These are phyloP conservation scores for Galerucella nymphaeae DNA, from an alignment of 2,888 invertebrate species.

Conservation along the genomic window DNA sequence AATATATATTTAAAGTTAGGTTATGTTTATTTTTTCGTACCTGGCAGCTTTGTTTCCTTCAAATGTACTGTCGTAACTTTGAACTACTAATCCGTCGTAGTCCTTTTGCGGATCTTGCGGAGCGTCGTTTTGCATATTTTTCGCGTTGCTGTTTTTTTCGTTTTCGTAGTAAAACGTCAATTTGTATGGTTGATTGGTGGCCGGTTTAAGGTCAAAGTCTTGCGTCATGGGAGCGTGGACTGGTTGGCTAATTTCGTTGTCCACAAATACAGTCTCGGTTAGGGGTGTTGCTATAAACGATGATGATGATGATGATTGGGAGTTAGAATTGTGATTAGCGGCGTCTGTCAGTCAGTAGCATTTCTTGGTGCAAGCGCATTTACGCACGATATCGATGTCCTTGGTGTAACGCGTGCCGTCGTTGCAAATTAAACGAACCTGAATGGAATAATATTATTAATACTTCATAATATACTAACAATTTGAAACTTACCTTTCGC, in stretches of 20 bases:
- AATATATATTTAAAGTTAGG: neutral
- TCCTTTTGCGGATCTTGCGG: slow-evolving; percentile 47
- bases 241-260: slow-evolving; percentile 21
- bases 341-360: slow-evolving; percentile 80
- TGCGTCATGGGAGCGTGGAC: slow-evolving; percentile 41
- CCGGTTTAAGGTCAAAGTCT: slow-evolving; percentile 43
- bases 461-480: neutral
- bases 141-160: slow-evolving; percentile 49
- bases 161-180: slow-evolving; percentile 61
- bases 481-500: slow-evolving; percentile 77
- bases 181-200: slow-evolving; percentile 55
- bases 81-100: slow-evolving; percentile 60
- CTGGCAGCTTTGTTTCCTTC: slow-evolving; percentile 46
- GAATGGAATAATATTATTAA: neutral
- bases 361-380: slow-evolving; percentile 95
- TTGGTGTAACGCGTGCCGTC: slow-evolving; percentile 95
- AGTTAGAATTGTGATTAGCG: slow-evolving; percentile 68
- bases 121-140: slow-evolving; percentile 51
- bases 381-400: slow-evolving; percentile 95
- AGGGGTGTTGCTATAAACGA: slow-evolving; percentile 35
- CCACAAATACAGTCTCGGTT: slow-evolving; percentile 21
- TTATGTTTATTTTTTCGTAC: slow-evolving; percentile 13
- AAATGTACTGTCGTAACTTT: slow-evolving; percentile 56
- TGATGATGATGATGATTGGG: slow-evolving; percentile 41
- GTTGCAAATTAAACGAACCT: slow-evolving; percentile 91